Percentiles rank a stretch among this genome's conserved stretches.
phyloP scores from a whole-genome alignment of 2,888 invertebrate genomes.

The Thysanoteuthis rhombus region DNA sequence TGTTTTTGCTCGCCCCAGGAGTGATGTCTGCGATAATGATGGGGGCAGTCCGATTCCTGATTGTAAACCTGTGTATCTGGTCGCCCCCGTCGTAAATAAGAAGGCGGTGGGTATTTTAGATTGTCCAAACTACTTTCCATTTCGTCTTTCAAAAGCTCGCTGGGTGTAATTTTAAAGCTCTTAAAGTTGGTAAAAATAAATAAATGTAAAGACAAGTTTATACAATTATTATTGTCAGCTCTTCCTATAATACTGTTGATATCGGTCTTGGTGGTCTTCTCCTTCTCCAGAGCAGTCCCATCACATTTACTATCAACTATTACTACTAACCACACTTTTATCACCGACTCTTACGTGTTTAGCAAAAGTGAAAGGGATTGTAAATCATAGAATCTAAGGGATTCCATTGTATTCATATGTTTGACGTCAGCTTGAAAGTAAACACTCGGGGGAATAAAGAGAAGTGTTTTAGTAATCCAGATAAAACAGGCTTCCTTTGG shows the following conservation, averaged over 20 bases:
- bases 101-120: neutral
- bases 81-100: neutral
- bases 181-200: neutral
- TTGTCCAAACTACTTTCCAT: neutral
- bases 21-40: neutral
- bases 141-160: neutral
- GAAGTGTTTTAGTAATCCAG: no score
- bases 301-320: no score
- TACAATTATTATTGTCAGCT: neutral
- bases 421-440: no score
- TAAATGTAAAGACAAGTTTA: neutral
- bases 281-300: no score
- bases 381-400: no score
- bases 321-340: no score
- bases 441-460: no score
- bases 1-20: neutral
- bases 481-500: no score
- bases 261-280: no score
- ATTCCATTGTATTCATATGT: no score
- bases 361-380: no score
- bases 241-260: neutral
- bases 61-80: neutral
- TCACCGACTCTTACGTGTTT: no score
- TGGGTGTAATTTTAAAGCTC: neutral
- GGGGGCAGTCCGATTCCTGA: neutral